A percentile compares a stretch with the other conserved stretches of the same genome.
Conservation (phyloP, 2,888 invertebrate genomes). For the Campopleginae sp. region DNA sequence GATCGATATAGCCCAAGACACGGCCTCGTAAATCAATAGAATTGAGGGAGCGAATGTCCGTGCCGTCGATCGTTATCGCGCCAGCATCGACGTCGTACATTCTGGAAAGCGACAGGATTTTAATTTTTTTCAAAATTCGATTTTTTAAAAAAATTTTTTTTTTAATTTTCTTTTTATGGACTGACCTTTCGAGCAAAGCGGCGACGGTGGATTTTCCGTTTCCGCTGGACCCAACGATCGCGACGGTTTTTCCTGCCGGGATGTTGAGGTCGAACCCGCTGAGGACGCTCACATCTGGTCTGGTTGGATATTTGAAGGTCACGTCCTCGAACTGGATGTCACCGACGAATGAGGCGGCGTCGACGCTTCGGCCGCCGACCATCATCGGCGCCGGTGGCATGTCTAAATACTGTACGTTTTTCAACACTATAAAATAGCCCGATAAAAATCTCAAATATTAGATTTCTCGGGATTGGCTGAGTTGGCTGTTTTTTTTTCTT, state of each 20-base stretch:
- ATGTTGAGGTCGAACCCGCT: slow-evolving; percentile 92
- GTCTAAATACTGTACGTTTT: slow-evolving; percentile 88
- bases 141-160: neutral
- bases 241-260: slow-evolving; percentile 95
- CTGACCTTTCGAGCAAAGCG: slow-evolving; percentile 92
- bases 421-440: slow-evolving; percentile 22
- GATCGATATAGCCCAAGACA: slow-evolving; percentile 94
- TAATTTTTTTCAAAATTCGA: neutral
- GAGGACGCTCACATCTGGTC: slow-evolving; percentile 91
- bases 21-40: slow-evolving; percentile 94
- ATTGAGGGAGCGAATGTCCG: slow-evolving; percentile 89
- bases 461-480: too few relatives aligned
- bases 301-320: slow-evolving; percentile 94
- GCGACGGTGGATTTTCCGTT: slow-evolving; percentile 98
- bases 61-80: slow-evolving; percentile 90
- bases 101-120: slow-evolving; percentile 82
- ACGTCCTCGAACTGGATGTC: slow-evolving; percentile 94
- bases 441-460: too few relatives aligned
- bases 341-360: slow-evolving; percentile 89
- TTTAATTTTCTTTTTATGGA: neutral
- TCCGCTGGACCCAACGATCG: slow-evolving; percentile 96
- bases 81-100: slow-evolving; percentile 93
- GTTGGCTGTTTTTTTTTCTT: too few relatives aligned
- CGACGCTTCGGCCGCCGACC: slow-evolving; percentile 88
- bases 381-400: slow-evolving; percentile 89